These are phyloP conservation scores for Argynnis bischoffii DNA, from an alignment of 2,888 invertebrate species.

Conservation along the genomic window DNA sequence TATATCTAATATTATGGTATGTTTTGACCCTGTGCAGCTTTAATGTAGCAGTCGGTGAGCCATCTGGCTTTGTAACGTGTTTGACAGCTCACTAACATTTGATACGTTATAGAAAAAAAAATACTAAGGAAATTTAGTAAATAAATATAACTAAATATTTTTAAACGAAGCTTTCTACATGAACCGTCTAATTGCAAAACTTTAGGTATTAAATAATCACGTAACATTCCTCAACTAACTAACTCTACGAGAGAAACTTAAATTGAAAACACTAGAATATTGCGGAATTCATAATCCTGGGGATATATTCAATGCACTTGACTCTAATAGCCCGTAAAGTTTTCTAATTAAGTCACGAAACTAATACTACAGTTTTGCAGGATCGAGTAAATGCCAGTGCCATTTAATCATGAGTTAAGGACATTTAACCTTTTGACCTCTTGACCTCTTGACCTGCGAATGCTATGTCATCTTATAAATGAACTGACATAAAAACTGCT, in stretches of 20 bases:
- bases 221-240: not conserved
- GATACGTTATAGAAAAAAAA: not conserved
- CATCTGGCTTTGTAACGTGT: too few species aligned
- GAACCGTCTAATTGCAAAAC: too few species aligned
- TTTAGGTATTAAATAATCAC: too few species aligned
- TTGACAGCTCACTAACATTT: too few species aligned
- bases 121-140: not conserved
- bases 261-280: conserved; percentile 19
- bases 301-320: conserved; percentile 2
- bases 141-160: not conserved
- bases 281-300: conserved; percentile 15
- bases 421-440: conserved; percentile 10
- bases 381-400: not conserved
- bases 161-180: too few species aligned
- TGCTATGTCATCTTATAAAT: conserved; percentile 36
- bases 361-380: conserved; percentile 2
- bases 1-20: too few species aligned
- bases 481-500: conserved; percentile 44
- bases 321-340: conserved; percentile 8
- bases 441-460: conserved; percentile 28
- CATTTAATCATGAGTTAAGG: not conserved
- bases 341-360: conserved; percentile 16
- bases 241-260: conserved; percentile 5
- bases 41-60: too few species aligned
- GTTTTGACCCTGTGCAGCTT: too few species aligned